A percentile compares a stretch with the other conserved stretches of the same genome.
These are phyloP conservation scores for Chydorus sphaericus DNA, from an alignment of 2,888 invertebrate genomes.

Conservation along the genomic window DNA sequence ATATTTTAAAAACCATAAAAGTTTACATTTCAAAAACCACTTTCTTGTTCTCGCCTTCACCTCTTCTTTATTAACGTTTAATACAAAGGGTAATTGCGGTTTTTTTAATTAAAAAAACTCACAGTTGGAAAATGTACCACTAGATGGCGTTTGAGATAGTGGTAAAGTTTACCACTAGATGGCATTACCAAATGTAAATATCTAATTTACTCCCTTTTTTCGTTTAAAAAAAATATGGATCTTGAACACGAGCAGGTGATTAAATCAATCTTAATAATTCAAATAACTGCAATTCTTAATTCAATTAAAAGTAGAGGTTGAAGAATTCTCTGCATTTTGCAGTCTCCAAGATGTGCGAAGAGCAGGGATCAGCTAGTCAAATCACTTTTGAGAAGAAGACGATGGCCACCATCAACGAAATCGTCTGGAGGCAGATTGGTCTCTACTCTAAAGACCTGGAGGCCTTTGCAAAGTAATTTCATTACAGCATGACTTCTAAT, in stretches of 20 bases:
- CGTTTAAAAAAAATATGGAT: background rate
- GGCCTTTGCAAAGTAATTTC: slow-evolving; percentile 45
- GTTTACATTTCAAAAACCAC: no score
- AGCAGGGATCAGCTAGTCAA: slow-evolving; percentile 37
- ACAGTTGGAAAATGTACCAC: no score
- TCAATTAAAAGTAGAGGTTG: slow-evolving; percentile 8
- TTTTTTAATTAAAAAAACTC: no score
- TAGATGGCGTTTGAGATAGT: no score
- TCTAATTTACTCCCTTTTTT: background rate
- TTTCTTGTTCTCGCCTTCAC: no score
- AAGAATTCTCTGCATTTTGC: slow-evolving; percentile 14
- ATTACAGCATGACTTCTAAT: background rate
- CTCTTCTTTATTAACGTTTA: no score
- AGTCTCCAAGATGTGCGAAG: slow-evolving; percentile 38
- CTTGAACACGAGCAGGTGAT: background rate
- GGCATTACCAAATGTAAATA: no score
- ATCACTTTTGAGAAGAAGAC: slow-evolving; percentile 39
- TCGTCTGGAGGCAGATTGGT: slow-evolving; percentile 40
- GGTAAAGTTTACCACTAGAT: no score
- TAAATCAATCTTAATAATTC: background rate
- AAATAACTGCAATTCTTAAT: background rate
- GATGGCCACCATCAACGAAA: slow-evolving; percentile 43
- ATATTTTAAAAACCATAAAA: background rate
- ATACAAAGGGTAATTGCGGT: no score
- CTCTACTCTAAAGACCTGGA: slow-evolving; percentile 44